These are phyloP conservation scores for Lacerta viridis DNA, from an alignment of 2,797 vertebrate genomes.

Conservation along the genomic window DNA sequence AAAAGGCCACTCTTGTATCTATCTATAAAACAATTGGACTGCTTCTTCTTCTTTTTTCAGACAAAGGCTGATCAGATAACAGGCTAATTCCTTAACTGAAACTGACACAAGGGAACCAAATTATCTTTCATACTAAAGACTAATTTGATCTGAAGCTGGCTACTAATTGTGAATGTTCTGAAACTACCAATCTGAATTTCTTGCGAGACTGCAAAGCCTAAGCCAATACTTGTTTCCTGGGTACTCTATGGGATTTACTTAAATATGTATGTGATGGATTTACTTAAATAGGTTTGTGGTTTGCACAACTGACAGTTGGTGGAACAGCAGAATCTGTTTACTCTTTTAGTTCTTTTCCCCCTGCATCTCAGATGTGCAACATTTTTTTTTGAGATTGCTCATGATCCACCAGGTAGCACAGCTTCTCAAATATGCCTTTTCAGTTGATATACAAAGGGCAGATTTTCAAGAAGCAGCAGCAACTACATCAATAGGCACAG, in stretches of 20 bases:
- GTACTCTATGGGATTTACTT: neutral
- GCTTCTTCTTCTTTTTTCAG: neutral
- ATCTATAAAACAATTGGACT: neutral
- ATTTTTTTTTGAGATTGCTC: neutral
- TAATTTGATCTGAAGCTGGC: neutral
- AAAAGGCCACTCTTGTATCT: neutral
- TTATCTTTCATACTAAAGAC: neutral
- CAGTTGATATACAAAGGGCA: neutral
- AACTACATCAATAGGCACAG: neutral
- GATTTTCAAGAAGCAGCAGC: neutral
- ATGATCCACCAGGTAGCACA: neutral
- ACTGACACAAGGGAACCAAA: neutral
- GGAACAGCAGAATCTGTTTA: neutral
- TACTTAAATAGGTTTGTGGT: neutral
- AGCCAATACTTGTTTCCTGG: neutral
- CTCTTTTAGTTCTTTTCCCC: neutral
- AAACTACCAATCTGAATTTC: neutral
- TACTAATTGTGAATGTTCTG: neutral
- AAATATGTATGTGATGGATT: neutral
- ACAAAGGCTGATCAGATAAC: neutral
- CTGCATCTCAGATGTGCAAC: neutral
- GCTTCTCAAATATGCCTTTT: neutral
- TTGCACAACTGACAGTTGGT: slow-evolving; percentile 1
- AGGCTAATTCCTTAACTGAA: neutral
- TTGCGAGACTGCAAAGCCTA: too few relatives aligned